phyloP scores from a whole-genome alignment of 2,113 vertebrate genomes.

The Ciconia maguari region DNA sequence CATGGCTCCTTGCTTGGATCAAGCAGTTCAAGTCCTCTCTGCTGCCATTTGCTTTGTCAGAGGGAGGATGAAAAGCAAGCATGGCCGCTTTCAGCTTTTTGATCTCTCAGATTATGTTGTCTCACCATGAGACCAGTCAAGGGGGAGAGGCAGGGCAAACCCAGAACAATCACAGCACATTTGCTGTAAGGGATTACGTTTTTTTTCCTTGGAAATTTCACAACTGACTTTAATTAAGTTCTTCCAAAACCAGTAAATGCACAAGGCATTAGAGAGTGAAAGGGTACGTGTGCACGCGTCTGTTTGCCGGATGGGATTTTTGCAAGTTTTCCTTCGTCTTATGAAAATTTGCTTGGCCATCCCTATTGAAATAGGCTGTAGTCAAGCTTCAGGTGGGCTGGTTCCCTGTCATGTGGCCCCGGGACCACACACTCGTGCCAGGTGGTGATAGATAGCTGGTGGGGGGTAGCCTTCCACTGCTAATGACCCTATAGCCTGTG shows the following conservation, averaged over 20 bases:
- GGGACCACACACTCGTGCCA: not conserved
- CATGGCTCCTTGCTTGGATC: not conserved
- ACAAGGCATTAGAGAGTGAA: not conserved
- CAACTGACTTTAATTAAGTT: constrained; percentile 56
- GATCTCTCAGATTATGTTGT: constrained; percentile 22
- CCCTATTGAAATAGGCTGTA: not conserved
- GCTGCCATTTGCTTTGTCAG: not conserved
- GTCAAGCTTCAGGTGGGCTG: constrained; percentile 1
- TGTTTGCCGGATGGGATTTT: not conserved
- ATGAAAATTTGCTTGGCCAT: not conserved
- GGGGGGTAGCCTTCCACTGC: not conserved
- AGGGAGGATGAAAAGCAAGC: not conserved
- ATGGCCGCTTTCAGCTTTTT: not conserved
- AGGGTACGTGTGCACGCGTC: rapidly evolving
- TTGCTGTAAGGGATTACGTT: not conserved
- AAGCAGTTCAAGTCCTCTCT: not conserved
- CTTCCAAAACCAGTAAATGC: not conserved
- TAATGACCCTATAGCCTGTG: not conserved
- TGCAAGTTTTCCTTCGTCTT: not conserved
- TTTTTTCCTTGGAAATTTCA: constrained; percentile 29
- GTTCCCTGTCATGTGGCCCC: rapidly evolving
- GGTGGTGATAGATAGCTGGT: not conserved
- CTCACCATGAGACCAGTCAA: not conserved
- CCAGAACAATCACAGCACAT: constrained; percentile 23
- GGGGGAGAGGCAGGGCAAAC: not conserved